Evolutionary conservation across 2,888 invertebrate genomes (phyloP), one percentile per base, ranked within the genome.

Genomic region (Pediacus dermestoides): DNA sequence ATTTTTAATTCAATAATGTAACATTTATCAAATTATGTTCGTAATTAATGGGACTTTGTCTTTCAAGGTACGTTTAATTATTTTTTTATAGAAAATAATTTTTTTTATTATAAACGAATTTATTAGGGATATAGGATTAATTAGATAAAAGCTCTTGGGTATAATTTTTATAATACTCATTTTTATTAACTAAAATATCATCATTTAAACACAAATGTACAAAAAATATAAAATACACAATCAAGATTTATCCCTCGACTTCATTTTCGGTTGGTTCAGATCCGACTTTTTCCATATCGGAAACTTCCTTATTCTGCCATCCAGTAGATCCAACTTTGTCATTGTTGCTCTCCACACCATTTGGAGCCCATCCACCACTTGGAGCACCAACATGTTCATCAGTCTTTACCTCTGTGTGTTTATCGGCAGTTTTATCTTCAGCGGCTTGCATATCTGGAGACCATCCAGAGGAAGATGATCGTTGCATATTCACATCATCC

Each of bases 361-460:
- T n/a, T n/a, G n/a, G 4, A 10, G 7, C 16, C 32, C 32, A 31
- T 31, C 16, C 16, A 16, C 32, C 32, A 31, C 15, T 10, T 42
- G 45, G 46, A 46, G 43, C 40, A 41, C 47, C 36, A 37, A 44
- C 47, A 44, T 44, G 42, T 42, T 47, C 44, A 39, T 42, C 44
- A 14, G 28, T 28, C 4, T 11, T 7, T 28, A 3, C 11, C 14
- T 28, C 28, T 2, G 14, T 14, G 2, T n/a, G n/a, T n/a, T 28
- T 23, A n/a, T 23, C 8, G 2, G 16, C 39, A 31, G n/a, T n/a
- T n/a, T n/a, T n/a, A n/a, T n/a, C n/a, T n/a, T 30, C 33, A 16
- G 13, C 12, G 6, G 16, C 28, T 35, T 35, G n/a, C 14, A 36
- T 12, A 10, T 37, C 37, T 3, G 36, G 4, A 4, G 2, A 21